A percentile compares a stretch with the other conserved stretches of the same genome.
Evolutionary conservation across 2,113 vertebrate species (phyloP).

Genomic region (Todiramphus chloris): DNA sequence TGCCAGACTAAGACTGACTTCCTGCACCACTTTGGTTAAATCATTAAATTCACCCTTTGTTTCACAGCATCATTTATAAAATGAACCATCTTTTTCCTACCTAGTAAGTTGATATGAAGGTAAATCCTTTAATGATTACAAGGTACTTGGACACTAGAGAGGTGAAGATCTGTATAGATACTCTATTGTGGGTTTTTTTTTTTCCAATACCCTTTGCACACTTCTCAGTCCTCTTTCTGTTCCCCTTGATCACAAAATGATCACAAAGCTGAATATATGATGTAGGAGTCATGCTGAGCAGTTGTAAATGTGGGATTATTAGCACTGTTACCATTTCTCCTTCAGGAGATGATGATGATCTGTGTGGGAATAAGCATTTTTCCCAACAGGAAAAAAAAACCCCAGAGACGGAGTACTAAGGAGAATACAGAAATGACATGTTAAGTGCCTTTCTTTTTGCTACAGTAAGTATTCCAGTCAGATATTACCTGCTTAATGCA

Average conservation of each 20-base stretch:
- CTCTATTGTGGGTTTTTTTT: neutral
- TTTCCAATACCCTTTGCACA: neutral
- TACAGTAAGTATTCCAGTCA: neutral
- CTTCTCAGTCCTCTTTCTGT: neutral
- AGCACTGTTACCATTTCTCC: neutral
- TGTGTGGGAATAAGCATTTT: neutral
- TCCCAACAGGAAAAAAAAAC: neutral
- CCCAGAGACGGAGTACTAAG: neutral
- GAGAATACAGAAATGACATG: neutral
- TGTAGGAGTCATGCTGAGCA: neutral
- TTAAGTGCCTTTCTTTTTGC: neutral
- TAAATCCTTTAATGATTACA: neutral
- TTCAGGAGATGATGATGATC: neutral
- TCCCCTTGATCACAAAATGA: neutral
- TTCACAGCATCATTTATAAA: neutral
- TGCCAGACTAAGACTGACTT: neutral
- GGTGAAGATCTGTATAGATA: neutral
- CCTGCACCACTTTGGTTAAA: neutral
- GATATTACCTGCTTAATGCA: neutral
- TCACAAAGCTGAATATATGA: neutral
- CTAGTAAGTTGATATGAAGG: neutral
- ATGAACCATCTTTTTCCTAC: neutral
- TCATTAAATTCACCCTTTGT: neutral
- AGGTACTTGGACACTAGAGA: neutral
- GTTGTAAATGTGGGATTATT: neutral